Evolutionary conservation across 2,888 invertebrate genomes (phyloP).

Genomic region (Netelia virgata): DNA sequence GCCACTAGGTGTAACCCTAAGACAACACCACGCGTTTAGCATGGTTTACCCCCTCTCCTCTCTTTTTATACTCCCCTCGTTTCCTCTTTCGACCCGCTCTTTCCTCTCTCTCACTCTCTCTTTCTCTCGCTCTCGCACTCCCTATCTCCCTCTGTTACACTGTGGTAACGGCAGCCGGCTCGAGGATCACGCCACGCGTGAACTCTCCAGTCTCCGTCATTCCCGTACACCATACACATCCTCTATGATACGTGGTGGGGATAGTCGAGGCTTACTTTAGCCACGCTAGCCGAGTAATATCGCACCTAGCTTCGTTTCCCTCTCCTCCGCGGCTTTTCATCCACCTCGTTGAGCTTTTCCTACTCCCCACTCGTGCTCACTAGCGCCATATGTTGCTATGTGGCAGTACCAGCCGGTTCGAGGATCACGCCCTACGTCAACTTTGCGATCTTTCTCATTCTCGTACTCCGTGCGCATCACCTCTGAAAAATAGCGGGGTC

Average conservation of each 20-base stretch:
- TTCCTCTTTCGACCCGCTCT: neutral
- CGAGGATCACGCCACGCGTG: conserved; percentile 70
- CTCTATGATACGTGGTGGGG: neutral
- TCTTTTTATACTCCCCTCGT: neutral
- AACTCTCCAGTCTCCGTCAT: conserved; percentile 20
- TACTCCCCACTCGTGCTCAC: neutral
- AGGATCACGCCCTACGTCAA: no score
- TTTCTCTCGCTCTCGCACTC: neutral
- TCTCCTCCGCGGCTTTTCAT: no score
- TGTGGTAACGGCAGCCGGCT: conserved; percentile 45
- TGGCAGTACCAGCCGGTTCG: no score
- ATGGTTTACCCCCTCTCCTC: neutral
- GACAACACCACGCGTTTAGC: conserved; percentile 53
- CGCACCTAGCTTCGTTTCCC: no score
- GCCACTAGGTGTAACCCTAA: conserved; percentile 39
- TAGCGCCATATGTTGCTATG: no score
- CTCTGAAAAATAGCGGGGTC: no score
- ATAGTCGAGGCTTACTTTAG: no score
- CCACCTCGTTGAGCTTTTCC: no score
- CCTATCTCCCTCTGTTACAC: neutral
- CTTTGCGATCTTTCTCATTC: no score
- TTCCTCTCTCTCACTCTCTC: conserved; percentile 8
- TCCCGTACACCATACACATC: conserved; percentile 23
- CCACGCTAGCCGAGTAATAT: no score
- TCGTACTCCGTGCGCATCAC: no score